Evolutionary conservation across 2,113 vertebrate genomes (phyloP).

Genomic region (Phodopus roborovskii): DNA sequence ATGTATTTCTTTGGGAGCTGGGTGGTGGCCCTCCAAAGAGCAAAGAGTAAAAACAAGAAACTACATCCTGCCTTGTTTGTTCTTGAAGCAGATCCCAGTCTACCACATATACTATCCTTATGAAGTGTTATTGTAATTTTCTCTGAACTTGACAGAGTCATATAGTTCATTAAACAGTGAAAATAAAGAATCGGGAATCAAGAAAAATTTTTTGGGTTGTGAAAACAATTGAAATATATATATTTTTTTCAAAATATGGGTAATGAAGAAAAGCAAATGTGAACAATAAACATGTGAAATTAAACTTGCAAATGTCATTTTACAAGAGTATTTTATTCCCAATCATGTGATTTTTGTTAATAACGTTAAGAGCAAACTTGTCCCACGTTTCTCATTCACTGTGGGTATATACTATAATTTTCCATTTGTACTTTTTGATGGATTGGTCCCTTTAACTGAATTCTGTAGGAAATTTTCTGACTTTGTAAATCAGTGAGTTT

Average conservation of each 20-base stretch:
- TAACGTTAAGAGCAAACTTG: not conserved
- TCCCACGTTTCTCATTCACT: not conserved
- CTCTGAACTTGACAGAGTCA: not conserved
- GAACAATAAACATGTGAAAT: not conserved
- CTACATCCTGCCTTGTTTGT: not conserved
- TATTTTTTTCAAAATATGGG: not conserved
- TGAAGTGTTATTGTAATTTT: not conserved
- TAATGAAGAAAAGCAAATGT: not conserved
- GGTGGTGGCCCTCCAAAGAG: too few relatives aligned
- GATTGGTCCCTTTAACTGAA: slow-evolving; percentile 8
- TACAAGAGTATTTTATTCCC: not conserved
- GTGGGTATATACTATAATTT: not conserved
- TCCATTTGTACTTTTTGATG: not conserved
- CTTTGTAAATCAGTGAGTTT: slow-evolving; percentile 27
- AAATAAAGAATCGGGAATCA: not conserved
- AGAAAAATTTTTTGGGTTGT: not conserved
- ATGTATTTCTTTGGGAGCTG: too few relatives aligned
- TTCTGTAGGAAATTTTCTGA: slow-evolving; percentile 54
- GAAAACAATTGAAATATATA: not conserved
- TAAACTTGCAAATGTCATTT: not conserved
- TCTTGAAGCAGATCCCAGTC: not conserved
- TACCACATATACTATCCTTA: not conserved
- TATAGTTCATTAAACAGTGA: not conserved
- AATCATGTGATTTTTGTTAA: not conserved
- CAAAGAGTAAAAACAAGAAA: too few relatives aligned